Base-by-base conservation (phyloP, 2,888 invertebrate genomes). In the Drosophila greeni region DNA sequence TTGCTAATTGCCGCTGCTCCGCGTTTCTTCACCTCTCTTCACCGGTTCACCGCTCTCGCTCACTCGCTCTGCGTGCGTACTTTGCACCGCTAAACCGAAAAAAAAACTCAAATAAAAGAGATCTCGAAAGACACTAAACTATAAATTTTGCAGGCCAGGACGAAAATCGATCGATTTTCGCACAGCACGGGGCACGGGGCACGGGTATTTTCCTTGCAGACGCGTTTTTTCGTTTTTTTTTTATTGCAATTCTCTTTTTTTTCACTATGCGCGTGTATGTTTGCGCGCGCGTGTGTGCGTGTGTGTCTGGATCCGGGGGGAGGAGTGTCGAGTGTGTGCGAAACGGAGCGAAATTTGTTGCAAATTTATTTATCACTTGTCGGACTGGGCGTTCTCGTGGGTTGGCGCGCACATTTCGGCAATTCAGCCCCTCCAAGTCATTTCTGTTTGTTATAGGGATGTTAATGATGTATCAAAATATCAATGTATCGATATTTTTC, bases 121-220 rank as follows among this genome's bases (percentile, higher is more conserved):
- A 26, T 40, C 33, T 40, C 26, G 29, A 18, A 33, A 48, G 40
- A 31, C 23, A 23, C 18, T 39, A 56, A 31, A 23, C 20, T 55
- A 34, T 48, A 8, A 55, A 31, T n/a, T 53, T 56, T 42, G 20
- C 45, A 45, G 29, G 37, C 31, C 29, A 37, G 20, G 18, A 23
- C 16, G 62, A 51, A 62, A 62, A 51, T 62, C 64, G 55, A 58
- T 58, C 40, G 62, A 65, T 64, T 64, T 64, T 65, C 62, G 65
- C 31, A 64, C 36, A 34, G 20, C 58, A 43, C 58, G 58, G 20
- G 12, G 43, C 43, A 43, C 33, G 33, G 54, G 29, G 24, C 52
- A 52, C 33, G 47, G 54, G 29, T n/a, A 16, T 31, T 23, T 51
- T 37, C 52, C 52, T 37, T 20, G 20, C 12, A 53, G 57, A 57